A percentile compares a stretch with the other conserved stretches of the same genome.
Conservation (phyloP, 2,113 vertebrate species). For the Pomatorhinus ruficollis region DNA sequence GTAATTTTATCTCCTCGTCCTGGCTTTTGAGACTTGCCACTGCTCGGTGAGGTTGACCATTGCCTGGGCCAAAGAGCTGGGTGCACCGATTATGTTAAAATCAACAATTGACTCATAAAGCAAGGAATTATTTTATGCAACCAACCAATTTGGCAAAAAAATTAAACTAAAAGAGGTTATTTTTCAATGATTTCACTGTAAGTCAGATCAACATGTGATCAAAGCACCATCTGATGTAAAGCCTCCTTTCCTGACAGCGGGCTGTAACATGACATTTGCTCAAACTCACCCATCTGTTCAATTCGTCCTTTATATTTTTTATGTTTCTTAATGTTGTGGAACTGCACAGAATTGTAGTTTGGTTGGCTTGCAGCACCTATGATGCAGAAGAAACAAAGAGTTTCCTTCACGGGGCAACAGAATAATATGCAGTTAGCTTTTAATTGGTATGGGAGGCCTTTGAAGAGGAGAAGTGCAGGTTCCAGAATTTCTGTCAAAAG, state of each 20-base stretch:
- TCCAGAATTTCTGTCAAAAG: conserved; percentile 27
- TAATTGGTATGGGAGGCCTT: neutral
- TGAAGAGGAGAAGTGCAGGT: conserved; percentile 7
- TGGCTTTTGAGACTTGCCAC: neutral
- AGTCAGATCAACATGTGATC: neutral
- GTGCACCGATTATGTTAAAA: neutral
- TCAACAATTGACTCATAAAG: neutral
- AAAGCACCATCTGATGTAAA: neutral
- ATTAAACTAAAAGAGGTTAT: neutral
- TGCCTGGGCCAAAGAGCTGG: neutral
- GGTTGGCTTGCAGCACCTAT: neutral
- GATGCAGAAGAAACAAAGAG: neutral
- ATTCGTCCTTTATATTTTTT: neutral
- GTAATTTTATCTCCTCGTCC: neutral
- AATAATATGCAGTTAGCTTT: neutral
- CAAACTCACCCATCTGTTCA: neutral
- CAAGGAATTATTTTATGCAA: neutral
- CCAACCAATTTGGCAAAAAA: neutral
- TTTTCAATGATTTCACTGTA: neutral
- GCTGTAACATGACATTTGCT: neutral
- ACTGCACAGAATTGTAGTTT: neutral
- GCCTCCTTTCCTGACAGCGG: neutral
- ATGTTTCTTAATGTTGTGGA: neutral
- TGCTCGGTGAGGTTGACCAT: neutral
- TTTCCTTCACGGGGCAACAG: neutral